phyloP scores from a whole-genome alignment of 1,140 invertebrate species.

The Papilio xuthus region DNA sequence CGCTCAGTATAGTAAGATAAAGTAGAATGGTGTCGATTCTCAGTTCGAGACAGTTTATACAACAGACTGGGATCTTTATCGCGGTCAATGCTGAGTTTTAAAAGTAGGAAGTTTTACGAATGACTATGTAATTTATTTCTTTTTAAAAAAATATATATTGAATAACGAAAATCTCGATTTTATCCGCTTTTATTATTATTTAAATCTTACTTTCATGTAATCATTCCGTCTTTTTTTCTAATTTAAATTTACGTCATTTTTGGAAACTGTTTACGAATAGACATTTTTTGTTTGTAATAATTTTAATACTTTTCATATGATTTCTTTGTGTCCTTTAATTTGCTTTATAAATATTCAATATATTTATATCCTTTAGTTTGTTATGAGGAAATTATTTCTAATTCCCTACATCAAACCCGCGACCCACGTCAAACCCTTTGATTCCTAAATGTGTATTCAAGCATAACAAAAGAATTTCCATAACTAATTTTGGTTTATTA shows the following conservation, averaged over 20 bases:
- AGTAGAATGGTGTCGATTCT: conserved; percentile 18
- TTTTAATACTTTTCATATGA: background rate
- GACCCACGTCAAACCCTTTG: conserved; percentile 16
- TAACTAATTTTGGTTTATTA: conserved; percentile 4
- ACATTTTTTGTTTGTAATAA: no score
- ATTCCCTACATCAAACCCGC: conserved; percentile 15
- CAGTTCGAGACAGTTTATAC: conserved; percentile 26
- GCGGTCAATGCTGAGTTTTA: conserved; percentile 22
- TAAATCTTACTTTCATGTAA: no score
- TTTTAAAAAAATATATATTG: background rate
- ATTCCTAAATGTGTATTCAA: conserved; percentile 14
- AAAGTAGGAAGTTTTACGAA: conserved; percentile 1
- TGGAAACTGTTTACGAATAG: no score
- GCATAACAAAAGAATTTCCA: conserved; percentile 11
- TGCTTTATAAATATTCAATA: background rate
- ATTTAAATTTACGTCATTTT: no score
- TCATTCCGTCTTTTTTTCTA: no score
- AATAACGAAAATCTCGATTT: background rate
- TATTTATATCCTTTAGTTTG: background rate
- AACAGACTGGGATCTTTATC: conserved; percentile 29
- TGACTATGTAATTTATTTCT: background rate
- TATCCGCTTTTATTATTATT: no score
- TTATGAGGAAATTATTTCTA: conserved; percentile 12
- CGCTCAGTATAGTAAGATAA: conserved; percentile 19
- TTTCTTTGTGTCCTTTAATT: background rate